Base-by-base conservation (phyloP, 2,797 vertebrate genomes). In the Peromyscus attwateri region DNA sequence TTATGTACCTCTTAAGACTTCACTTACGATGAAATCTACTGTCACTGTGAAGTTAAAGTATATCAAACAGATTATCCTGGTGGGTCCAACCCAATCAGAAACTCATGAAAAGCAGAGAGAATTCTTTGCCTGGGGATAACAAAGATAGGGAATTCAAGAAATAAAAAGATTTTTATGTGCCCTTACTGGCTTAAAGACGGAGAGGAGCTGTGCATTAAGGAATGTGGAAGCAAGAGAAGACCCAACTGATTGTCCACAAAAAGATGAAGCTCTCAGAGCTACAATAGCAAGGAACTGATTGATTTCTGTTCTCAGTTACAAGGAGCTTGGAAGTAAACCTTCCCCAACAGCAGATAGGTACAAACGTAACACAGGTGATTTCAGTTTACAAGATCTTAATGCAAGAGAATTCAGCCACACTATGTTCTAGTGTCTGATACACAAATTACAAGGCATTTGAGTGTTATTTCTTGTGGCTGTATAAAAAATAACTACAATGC, bases 101-200 rank as follows among this genome's bases (percentile, higher is more conserved):
- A 11, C 68, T 80, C 34, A 60, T 34, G 34, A 91, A 94, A 49
- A 71, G 21, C 25, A 66, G 57, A 87, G n/a, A 68, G 10, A 81
- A 37, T 82, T 87, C n/a, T 89, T 27, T 64, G 46, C 55, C 71
- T 93, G 37, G 52, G 96, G 66, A 91, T 82, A 91, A 83, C 10
- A 11, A 94, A 94, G 49, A 31, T 31, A 94, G 73, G 57, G 37
- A 83, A 83, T 31, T 64, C 2, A 83, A 83, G 37, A 64, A 64
- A 43, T 43, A 64, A 31, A 49, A 52, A 49, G 76, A 46, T 77
- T 76, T 76, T 25, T 43, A 46, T 27, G 25, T 46, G 62, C 37
- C 11, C 25, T 27, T 77, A 55, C 23, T 94, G 46, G 25, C 73
- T 60, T 88, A 73, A 80, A 94, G 31, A 88, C 34, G 29, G 64